A percentile compares a stretch with the other conserved stretches of the same genome.
Evolutionary conservation across 2,888 invertebrate species (phyloP).

Genomic region (Heteromyza rotundicornis): DNA sequence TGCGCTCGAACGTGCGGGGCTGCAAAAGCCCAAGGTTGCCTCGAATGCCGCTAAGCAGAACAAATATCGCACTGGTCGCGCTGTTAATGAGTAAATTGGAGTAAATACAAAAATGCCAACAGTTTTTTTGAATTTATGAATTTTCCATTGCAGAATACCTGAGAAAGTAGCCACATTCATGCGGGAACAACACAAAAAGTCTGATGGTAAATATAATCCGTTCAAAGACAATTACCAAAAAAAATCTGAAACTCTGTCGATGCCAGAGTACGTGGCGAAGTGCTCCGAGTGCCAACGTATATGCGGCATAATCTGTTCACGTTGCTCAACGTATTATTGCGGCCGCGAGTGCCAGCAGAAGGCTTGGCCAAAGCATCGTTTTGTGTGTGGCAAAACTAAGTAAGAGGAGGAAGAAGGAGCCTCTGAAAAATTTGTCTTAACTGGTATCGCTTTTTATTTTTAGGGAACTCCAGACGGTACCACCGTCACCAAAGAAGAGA

Average conservation of each 20-base stretch:
- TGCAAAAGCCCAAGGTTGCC: constrained; percentile 18
- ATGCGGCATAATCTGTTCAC: constrained; percentile 39
- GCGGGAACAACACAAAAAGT: constrained; percentile 34
- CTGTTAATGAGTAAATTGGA: constrained; percentile 39
- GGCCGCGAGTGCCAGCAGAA: constrained; percentile 46
- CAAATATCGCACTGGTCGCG: constrained; percentile 44
- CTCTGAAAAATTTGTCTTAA: too few species aligned
- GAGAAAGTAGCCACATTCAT: constrained; percentile 28
- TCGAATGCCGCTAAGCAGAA: constrained; percentile 27
- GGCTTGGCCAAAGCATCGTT: constrained; percentile 46
- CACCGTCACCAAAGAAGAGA: too few species aligned
- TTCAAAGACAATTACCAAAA: constrained; percentile 18
- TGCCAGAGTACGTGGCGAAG: constrained; percentile 15
- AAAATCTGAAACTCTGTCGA: background rate
- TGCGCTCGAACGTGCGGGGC: constrained; percentile 42
- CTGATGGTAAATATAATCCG: constrained; percentile 29
- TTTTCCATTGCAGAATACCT: constrained; percentile 33
- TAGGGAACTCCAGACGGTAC: too few species aligned
- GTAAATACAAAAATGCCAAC: background rate
- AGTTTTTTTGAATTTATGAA: background rate
- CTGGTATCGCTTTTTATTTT: too few species aligned
- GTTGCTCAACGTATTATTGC: constrained; percentile 47
- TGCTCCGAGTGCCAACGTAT: constrained; percentile 35
- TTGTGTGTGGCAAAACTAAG: constrained; percentile 43
- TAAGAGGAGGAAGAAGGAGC: too few species aligned